Evolutionary conservation across 1,140 invertebrate species (phyloP), one percentile per base, ranked within the genome.

Genomic region (Stegodyphus mimosarum): DNA sequence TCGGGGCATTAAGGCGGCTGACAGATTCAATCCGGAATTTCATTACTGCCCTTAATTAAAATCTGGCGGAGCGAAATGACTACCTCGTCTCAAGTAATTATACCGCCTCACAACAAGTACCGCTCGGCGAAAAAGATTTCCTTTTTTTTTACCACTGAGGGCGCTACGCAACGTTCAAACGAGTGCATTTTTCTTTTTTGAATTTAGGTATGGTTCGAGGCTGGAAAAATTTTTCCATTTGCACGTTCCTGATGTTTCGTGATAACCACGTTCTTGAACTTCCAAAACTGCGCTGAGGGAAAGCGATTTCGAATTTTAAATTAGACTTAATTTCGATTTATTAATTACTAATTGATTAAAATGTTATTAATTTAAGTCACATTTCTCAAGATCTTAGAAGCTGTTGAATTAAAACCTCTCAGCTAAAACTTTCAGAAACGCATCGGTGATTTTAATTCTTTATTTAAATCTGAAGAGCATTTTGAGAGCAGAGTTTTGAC

Each of bases 21-120:
- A 81, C 78, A 81, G 78, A 71, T 72, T 72, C 78, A 72, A 81
- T 81, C 78, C 78, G 52, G 78, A 71, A 81, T 81, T 81, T 81
- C 78, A 81, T 81, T 81, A 81, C 69, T 15, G 48, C 49, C 70
- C 69, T 81, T 81, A 81, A 81, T 81, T 81, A 81, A 81, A 81
- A 81, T 81, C 78, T 81, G 78, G 18, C 78, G 69, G 69, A 81
- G 78, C 78, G 78, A 69, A 50, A 81, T 81, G 78, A 81, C 69
- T 49, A 60, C 11, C 51, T 50, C 78, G 78, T 81, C 78, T 71
- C 70, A 71, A 63, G 78, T 81, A 81, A 81, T 81, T 81, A 81
- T 72, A 69, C 53, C 78, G 18, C 78, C 70, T 52, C 55, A 60
- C 55, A 60, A 60, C 55, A 60, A 60, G 55, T 60, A 60, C 55